Evolutionary conservation across 2,797 vertebrate species (phyloP).

Genomic region (Neosilurus mollespiculum): DNA sequence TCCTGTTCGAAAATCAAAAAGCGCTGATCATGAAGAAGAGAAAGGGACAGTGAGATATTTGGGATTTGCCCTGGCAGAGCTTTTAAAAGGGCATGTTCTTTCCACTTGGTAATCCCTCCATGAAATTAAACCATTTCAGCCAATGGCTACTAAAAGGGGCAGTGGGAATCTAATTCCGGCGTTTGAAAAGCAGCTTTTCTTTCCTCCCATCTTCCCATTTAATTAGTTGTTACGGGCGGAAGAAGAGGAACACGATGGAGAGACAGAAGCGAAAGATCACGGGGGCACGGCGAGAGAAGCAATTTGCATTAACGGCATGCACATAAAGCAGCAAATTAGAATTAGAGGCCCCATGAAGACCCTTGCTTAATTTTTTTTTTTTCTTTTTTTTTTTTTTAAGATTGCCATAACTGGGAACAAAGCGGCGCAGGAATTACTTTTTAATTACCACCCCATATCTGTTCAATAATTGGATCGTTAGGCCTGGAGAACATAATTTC

Average conservation of each 20-base stretch:
- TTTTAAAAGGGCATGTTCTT: conserved; percentile 19
- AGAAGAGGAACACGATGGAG: conserved; percentile 21
- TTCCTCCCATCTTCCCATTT: conserved; percentile 33
- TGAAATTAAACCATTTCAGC: conserved; percentile 51
- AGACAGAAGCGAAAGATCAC: conserved; percentile 46
- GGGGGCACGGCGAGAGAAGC: conserved; percentile 45
- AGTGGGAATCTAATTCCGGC: conserved; percentile 51
- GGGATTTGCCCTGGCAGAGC: conserved; percentile 24
- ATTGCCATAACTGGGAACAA: conserved; percentile 57
- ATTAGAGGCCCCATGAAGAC: conserved; percentile 50
- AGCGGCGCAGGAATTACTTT: conserved; percentile 61
- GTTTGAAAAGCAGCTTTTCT: conserved; percentile 50
- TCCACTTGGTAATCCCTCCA: conserved; percentile 49
- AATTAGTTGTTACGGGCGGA: conserved; percentile 53
- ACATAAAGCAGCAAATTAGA: conserved; percentile 61
- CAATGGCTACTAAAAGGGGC: conserved; percentile 39
- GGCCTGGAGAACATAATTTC: conserved; percentile 57
- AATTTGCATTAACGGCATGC: conserved; percentile 55
- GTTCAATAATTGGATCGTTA: conserved; percentile 64
- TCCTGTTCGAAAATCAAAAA: not conserved
- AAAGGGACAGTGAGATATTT: not conserved
- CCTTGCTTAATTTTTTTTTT: conserved; percentile 30
- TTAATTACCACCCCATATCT: conserved; percentile 64
- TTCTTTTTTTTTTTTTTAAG: conserved; percentile 30
- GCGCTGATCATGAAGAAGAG: conserved; percentile 3